Base-by-base conservation (phyloP, 2,888 invertebrate genomes). In the Papilio protenor region DNA sequence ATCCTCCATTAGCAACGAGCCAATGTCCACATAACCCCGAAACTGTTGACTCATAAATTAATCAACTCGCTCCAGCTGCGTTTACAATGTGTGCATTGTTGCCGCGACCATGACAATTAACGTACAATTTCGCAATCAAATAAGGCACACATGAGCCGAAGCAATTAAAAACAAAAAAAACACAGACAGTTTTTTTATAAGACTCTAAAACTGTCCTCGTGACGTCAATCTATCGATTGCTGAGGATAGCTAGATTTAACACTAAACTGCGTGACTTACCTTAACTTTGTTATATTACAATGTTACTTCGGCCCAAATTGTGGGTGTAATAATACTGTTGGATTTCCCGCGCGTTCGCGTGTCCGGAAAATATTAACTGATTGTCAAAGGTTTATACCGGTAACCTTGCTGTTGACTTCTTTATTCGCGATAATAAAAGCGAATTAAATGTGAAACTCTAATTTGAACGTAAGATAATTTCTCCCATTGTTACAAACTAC, bases 1-100 rank as follows among this genome's bases (percentile, higher is more conserved):
- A 23, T 21, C 57, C 23, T 23, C 23, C 57, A 59, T 59, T 59
- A 59, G 80, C 80, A 77, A 8, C 33, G 18, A 27, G 33, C 61
- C 61, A 61, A 33, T 61, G 61, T 61, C 27, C 61, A 61, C 61
- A 33, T 33, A 12, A 23, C 33, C 27, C 61, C 16, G 61, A 61
- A 61, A 61, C 61, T 61, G 27, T 61, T 33, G 27, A 61, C 16
- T 61, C 14, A 18, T 64, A 18, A 64, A 64, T 64, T 27, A 64
- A 64, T 64, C 33, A 64, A 33, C 33, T 27, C 16, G 18, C 18
- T 27, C 33, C 33, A 18, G 18, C 10, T 64, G 27, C 64, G 18
- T 33, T 12, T 64, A 64, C 64, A 33, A 64, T 59, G 12, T 59
- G 1, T 18, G 61, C 6, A 33, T 21, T 27, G 23, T 3, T 14